These are phyloP conservation scores for Microtus ochrogaster DNA, from an alignment of 2,113 vertebrate genomes.

Conservation along the genomic window DNA sequence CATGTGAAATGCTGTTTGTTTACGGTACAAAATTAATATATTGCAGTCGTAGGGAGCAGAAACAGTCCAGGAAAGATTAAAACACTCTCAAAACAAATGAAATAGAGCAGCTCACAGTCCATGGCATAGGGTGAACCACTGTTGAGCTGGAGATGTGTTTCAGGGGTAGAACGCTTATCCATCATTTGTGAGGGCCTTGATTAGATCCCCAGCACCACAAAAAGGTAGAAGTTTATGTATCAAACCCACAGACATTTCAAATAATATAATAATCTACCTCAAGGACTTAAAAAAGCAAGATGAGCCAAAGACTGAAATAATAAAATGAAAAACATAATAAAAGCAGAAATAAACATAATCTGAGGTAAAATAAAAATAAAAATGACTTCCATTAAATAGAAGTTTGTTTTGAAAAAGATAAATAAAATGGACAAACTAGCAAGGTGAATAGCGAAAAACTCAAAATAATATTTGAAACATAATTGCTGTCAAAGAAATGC, in stretches of 20 bases:
- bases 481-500: not conserved
- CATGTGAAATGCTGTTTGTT: not conserved
- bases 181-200: not conserved
- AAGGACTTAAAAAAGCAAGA: not conserved
- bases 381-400: not conserved
- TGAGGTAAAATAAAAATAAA: not conserved
- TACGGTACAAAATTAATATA: not conserved
- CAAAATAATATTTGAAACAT: not conserved
- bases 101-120: not conserved
- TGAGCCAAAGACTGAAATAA: not conserved
- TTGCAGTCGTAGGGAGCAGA: not conserved
- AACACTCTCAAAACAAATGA: not conserved
- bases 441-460: not conserved
- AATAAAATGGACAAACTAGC: not conserved
- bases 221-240: not conserved
- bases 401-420: not conserved
- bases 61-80: not conserved
- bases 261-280: not conserved
- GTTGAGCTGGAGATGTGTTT: too few species aligned
- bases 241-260: not conserved
- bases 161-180: too few species aligned
- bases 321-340: not conserved
- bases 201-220: not conserved
- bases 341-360: not conserved
- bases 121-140: not conserved